These are phyloP conservation scores for Biston stratarius DNA, from an alignment of 2,888 invertebrate species.

Conservation along the genomic window DNA sequence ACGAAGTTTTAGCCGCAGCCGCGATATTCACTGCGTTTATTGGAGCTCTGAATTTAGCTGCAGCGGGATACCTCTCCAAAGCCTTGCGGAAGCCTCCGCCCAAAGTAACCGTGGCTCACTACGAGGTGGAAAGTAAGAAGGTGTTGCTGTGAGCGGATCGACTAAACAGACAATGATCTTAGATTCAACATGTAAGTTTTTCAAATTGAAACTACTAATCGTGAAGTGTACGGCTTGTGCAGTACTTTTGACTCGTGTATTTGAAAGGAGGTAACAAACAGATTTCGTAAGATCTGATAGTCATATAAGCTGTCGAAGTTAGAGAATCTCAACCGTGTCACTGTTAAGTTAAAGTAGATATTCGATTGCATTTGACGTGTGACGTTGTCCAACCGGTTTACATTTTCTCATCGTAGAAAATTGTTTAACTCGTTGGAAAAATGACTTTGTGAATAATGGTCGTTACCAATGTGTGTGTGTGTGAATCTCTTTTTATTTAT, in stretches of 20 bases:
- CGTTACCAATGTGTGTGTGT: conserved; percentile 28
- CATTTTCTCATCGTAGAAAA: conserved; percentile 43
- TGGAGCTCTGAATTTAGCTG: conserved; percentile 61
- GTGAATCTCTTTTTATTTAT: conserved; percentile 29
- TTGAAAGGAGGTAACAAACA: conserved; percentile 14
- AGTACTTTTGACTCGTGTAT: conserved; percentile 14
- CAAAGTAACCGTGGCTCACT: conserved; percentile 55
- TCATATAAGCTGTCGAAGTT: conserved; percentile 16
- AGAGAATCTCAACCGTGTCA: conserved; percentile 41
- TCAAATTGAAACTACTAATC: not conserved
- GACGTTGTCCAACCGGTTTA: conserved; percentile 37
- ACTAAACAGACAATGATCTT: not conserved
- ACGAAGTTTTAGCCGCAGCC: conserved; percentile 65
- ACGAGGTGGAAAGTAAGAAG: conserved; percentile 76
- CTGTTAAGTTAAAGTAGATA: conserved; percentile 26
- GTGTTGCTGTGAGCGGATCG: conserved; percentile 60
- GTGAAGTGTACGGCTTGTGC: conserved; percentile 1
- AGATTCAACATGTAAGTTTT: not conserved
- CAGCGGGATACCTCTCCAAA: conserved; percentile 61
- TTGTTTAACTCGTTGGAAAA: conserved; percentile 39
- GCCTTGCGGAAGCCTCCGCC: conserved; percentile 59
- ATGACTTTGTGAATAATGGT: conserved; percentile 23
- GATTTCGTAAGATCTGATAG: conserved; percentile 30
- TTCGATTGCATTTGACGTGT: conserved; percentile 38
- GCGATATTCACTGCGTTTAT: conserved; percentile 68